Evolutionary conservation across 2,797 vertebrate species (phyloP).

Genomic region (Macropodus opercularis): DNA sequence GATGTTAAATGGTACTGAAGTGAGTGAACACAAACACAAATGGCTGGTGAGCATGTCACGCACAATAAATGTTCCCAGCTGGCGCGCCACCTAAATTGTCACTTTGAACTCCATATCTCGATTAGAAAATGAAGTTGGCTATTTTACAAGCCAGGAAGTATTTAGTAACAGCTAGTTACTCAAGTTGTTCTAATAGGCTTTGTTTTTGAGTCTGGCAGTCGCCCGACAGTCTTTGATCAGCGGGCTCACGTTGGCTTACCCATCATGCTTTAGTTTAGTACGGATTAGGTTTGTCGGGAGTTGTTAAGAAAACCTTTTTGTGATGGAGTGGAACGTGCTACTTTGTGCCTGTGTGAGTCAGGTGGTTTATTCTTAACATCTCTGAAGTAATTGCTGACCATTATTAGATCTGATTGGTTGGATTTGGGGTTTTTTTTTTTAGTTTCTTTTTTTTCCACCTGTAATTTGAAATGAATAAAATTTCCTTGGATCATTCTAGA

Average conservation of each 20-base stretch:
- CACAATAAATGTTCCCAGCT: slow-evolving; percentile 2
- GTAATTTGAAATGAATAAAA: background rate
- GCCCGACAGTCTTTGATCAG: slow-evolving; percentile 71
- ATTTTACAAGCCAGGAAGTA: slow-evolving; percentile 21
- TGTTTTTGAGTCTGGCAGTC: slow-evolving; percentile 35
- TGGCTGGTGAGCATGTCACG: slow-evolving; percentile 21
- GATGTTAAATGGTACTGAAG: slow-evolving; percentile 41
- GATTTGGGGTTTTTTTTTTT: slow-evolving; percentile 3
- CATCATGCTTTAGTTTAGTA: slow-evolving; percentile 65
- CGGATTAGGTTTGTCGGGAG: slow-evolving; percentile 75
- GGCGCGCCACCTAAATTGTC: slow-evolving; percentile 4
- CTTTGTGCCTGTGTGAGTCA: background rate
- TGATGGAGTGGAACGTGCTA: slow-evolving; percentile 49
- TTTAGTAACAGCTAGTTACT: slow-evolving; percentile 32
- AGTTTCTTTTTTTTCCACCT: too few relatives aligned
- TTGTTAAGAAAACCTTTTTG: slow-evolving; percentile 64
- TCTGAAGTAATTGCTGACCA: slow-evolving; percentile 19
- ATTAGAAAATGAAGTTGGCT: slow-evolving; percentile 24
- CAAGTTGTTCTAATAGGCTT: slow-evolving; percentile 38
- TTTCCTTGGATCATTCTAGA: slow-evolving; percentile 4
- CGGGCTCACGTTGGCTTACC: slow-evolving; percentile 62
- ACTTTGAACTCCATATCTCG: slow-evolving; percentile 8
- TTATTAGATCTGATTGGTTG: slow-evolving; percentile 5
- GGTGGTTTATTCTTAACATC: too few relatives aligned
- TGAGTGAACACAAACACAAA: slow-evolving; percentile 50